Conservation (phyloP, 1,140 invertebrate species). For the Hylaeus volcanicus region DNA sequence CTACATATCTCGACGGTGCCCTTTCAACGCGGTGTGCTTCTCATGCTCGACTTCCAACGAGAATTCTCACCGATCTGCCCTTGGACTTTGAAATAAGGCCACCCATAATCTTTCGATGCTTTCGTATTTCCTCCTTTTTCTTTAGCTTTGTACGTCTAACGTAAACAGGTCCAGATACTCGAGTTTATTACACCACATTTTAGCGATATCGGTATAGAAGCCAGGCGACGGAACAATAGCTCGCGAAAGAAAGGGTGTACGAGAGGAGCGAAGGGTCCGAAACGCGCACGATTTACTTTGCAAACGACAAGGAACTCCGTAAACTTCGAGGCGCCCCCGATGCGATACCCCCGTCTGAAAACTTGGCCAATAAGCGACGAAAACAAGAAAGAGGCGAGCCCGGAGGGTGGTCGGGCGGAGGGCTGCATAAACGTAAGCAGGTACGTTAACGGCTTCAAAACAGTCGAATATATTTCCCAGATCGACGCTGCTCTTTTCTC, state of each 20-base stretch:
- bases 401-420: neutral
- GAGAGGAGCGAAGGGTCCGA: slow-evolving; percentile 20
- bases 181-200: too few species aligned
- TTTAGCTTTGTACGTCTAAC: too few species aligned
- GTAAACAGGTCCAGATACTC: too few species aligned
- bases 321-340: slow-evolving; percentile 66
- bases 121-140: too few species aligned
- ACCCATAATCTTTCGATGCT: too few species aligned
- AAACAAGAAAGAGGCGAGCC: slow-evolving; percentile 68
- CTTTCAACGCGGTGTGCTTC: neutral
- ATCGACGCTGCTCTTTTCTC: slow-evolving; percentile 25
- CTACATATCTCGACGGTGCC: neutral
- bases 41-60: neutral
- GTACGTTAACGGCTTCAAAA: slow-evolving; percentile 65
- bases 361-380: slow-evolving; percentile 70
- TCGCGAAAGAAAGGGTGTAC: slow-evolving; percentile 15
- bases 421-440: slow-evolving; percentile 64
- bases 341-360: slow-evolving; percentile 69
- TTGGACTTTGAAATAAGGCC: too few species aligned
- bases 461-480: slow-evolving; percentile 62
- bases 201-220: too few species aligned
- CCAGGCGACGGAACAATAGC: neutral
- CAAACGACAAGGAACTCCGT: slow-evolving; percentile 62
- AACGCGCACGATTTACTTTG: slow-evolving; percentile 66
- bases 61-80: too few species aligned